Conservation (phyloP, 2,888 invertebrate species). For the Hylaea fasciaria region DNA sequence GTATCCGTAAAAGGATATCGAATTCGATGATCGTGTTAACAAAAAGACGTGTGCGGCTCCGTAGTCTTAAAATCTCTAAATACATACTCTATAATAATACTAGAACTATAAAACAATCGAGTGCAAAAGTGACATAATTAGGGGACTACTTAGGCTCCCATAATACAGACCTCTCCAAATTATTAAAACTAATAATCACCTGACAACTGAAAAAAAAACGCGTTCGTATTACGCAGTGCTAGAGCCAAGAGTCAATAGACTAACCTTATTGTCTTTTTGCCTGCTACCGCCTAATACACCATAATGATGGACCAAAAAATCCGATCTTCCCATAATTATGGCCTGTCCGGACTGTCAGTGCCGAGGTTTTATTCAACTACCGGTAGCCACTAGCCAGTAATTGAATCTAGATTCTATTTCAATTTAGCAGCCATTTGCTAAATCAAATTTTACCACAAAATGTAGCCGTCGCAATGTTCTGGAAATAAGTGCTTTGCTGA, state of each 20-base stretch:
- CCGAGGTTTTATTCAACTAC: conserved; percentile 36
- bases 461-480: conserved; percentile 1
- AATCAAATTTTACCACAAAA: conserved; percentile 35
- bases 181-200: conserved; percentile 26
- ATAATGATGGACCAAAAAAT: conserved; percentile 68
- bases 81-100: too few relatives aligned
- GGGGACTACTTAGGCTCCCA: neutral
- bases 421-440: conserved; percentile 35
- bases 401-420: conserved; percentile 46
- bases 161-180: conserved; percentile 18
- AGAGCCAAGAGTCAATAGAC: conserved; percentile 56
- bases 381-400: conserved; percentile 38
- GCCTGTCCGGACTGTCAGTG: conserved; percentile 44
- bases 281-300: conserved; percentile 57
- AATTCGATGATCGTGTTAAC: too few relatives aligned
- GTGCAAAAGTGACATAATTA: neutral
- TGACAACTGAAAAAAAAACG: conserved; percentile 22
- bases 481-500: neutral
- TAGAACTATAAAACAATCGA: neutral
- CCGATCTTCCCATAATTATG: conserved; percentile 58
- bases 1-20: too few relatives aligned
- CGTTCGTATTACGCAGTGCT: conserved; percentile 42
- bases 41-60: too few relatives aligned
- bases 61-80: too few relatives aligned
- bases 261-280: conserved; percentile 62